These are phyloP conservation scores for Dastarcus helophoroides DNA, from an alignment of 2,888 invertebrate genomes.

Conservation along the genomic window DNA sequence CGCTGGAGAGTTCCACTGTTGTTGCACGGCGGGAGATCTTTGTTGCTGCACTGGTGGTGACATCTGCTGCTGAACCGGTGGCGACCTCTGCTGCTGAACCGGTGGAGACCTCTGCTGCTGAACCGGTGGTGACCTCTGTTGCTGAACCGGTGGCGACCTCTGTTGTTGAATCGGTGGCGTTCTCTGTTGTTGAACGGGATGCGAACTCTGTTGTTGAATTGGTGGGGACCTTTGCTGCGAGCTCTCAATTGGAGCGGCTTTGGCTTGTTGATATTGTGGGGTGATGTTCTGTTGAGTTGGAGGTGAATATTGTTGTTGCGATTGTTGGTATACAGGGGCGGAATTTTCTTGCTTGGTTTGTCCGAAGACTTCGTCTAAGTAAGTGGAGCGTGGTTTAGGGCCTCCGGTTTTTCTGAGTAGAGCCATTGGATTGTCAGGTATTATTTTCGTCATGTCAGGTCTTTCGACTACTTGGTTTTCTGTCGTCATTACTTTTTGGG, in stretches of 20 bases:
- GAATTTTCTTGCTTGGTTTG: conserved; percentile 8
- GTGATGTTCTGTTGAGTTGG: conserved; percentile 3
- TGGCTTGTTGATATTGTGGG: background rate
- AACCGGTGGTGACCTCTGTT: conserved; percentile 20
- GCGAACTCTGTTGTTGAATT: conserved; percentile 17
- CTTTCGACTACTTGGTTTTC: conserved; percentile 44
- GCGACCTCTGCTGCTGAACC: conserved; percentile 22
- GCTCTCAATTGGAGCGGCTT: conserved; percentile 1
- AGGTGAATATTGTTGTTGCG: conserved; percentile 7
- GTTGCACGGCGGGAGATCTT: conserved; percentile 11
- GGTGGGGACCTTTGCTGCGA: conserved; percentile 20
- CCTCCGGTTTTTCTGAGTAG: conserved; percentile 57
- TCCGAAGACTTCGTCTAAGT: conserved; percentile 26
- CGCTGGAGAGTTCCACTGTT: conserved; percentile 11
- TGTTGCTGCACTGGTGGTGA: conserved; percentile 9
- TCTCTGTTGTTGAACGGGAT: conserved; percentile 10
- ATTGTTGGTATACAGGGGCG: conserved; percentile 11
- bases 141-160: conserved; percentile 26
- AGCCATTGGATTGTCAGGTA: conserved; percentile 61
- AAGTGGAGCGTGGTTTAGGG: conserved; percentile 34
- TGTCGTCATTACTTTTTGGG: conserved; percentile 37
- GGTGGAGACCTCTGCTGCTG: conserved; percentile 21
- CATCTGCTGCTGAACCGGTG: conserved; percentile 14
- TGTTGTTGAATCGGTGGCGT: conserved; percentile 23
- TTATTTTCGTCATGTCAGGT: conserved; percentile 56